A percentile compares a stretch with the other conserved stretches of the same genome.
These are phyloP conservation scores for Reticulitermes speratus DNA, from an alignment of 1,140 invertebrate species.

Conservation along the genomic window DNA sequence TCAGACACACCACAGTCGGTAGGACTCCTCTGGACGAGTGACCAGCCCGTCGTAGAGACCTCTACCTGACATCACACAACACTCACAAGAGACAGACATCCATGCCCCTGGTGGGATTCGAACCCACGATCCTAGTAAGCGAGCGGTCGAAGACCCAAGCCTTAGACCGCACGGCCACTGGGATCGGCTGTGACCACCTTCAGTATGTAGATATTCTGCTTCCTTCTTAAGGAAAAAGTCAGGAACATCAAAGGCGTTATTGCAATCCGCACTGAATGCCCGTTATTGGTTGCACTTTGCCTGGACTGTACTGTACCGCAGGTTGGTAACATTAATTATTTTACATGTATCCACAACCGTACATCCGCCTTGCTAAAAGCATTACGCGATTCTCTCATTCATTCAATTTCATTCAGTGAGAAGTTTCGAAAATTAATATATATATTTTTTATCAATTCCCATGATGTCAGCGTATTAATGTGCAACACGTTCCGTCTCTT, in stretches of 20 bases:
- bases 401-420: conserved; percentile 23
- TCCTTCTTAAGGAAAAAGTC: too few species aligned
- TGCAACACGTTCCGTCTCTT: conserved; percentile 28
- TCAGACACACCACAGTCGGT: too few species aligned
- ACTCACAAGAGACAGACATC: too few species aligned
- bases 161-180: too few species aligned
- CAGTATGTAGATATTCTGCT: too few species aligned
- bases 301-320: background rate
- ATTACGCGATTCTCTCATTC: conserved; percentile 26
- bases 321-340: conserved; percentile 19
- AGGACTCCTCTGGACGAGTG: too few species aligned
- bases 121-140: too few species aligned
- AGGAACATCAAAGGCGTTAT: background rate
- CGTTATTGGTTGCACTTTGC: background rate
- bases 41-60: too few species aligned
- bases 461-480: conserved; percentile 28
- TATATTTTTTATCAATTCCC: conserved; percentile 28
- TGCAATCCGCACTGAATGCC: background rate
- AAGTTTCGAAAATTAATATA: conserved; percentile 26
- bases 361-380: conserved; percentile 22
- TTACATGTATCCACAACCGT: conserved; percentile 6
- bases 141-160: too few species aligned
- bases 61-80: too few species aligned
- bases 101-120: too few species aligned
- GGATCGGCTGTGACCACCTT: too few species aligned